Percentiles rank a stretch among this genome's conserved stretches.
These are phyloP conservation scores for Sciurus carolinensis DNA, from an alignment of 2,797 vertebrate genomes.

Conservation along the genomic window DNA sequence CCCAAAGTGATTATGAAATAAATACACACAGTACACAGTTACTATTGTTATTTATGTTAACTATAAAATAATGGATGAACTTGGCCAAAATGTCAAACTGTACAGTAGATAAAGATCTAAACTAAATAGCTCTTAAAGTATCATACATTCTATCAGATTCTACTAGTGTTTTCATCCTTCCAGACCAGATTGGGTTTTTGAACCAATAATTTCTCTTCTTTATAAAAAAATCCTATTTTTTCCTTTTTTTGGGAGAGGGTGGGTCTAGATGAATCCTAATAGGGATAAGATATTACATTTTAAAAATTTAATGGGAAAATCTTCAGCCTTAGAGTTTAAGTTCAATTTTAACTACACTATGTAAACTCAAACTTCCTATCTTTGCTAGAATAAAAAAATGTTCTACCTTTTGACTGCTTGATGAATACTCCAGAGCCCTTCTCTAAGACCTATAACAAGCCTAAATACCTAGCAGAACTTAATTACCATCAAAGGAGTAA, in stretches of 20 bases:
- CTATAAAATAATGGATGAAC: neutral
- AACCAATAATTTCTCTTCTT: neutral
- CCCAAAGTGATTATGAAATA: slow-evolving; percentile 40
- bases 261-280: neutral
- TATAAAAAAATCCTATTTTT: neutral
- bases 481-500: neutral
- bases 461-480: neutral
- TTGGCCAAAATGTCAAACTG: neutral
- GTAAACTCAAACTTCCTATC: neutral
- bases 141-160: neutral
- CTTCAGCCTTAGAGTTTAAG: slow-evolving; percentile 33
- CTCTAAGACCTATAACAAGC: neutral
- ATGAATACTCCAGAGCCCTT: neutral
- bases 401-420: neutral
- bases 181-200: slow-evolving; percentile 28
- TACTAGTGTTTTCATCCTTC: slow-evolving; percentile 10
- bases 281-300: neutral
- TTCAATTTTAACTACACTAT: neutral
- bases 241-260: neutral
- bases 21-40: neutral
- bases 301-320: slow-evolving; percentile 22
- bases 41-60: neutral
- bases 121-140: slow-evolving; percentile 4
- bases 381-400: slow-evolving; percentile 21
- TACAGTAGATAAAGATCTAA: neutral